phyloP scores from a whole-genome alignment of 2,888 invertebrate species.

The Hyposoter didymator region DNA sequence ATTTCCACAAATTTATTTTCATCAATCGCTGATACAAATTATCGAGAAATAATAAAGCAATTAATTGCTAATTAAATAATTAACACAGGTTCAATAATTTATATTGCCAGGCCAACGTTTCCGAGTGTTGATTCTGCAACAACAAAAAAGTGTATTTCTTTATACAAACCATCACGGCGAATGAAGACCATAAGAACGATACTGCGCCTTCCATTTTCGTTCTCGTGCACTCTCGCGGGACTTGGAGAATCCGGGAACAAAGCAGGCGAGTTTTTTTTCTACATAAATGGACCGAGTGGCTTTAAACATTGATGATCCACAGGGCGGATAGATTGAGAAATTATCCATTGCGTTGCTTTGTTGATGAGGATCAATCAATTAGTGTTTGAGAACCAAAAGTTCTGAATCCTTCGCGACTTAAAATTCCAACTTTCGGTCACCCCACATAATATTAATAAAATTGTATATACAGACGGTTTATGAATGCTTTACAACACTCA shows the following conservation, averaged over 20 bases:
- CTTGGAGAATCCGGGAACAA: conserved; percentile 53
- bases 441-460: not conserved
- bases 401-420: not conserved
- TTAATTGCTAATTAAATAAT: not conserved
- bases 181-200: conserved; percentile 56
- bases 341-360: not conserved
- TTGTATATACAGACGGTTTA: conserved; percentile 4
- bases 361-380: not conserved
- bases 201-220: conserved; percentile 34
- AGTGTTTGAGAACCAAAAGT: not conserved
- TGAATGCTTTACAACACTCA: conserved; percentile 34
- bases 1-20: not conserved
- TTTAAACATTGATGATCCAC: not conserved
- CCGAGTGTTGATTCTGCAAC: conserved; percentile 23
- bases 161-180: conserved; percentile 21
- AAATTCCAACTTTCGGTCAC: not conserved
- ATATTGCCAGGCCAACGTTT: conserved; percentile 1
- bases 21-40: not conserved
- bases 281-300: not conserved
- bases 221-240: conserved; percentile 36
- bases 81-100: not conserved
- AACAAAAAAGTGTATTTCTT: conserved; percentile 48
- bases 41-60: not conserved
- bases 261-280: conserved; percentile 24
- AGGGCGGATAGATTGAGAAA: not conserved